Percentiles rank a stretch among this genome's conserved stretches.
These are phyloP conservation scores for Dicrurus megarhynchus DNA, from an alignment of 2,113 vertebrate species.

Conservation along the genomic window DNA sequence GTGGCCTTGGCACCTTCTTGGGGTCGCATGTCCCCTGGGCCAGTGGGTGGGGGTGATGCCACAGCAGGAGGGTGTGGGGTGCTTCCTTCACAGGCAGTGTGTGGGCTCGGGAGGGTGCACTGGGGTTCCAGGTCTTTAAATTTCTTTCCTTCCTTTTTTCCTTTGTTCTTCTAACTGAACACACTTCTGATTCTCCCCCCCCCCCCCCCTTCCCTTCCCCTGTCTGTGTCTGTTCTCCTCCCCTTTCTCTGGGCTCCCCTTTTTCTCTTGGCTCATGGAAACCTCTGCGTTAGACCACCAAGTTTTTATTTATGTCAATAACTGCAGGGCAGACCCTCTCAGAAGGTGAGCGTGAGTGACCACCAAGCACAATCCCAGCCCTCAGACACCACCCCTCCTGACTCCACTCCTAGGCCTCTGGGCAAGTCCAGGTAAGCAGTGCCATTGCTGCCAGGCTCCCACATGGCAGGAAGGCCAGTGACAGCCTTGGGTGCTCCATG, in stretches of 20 bases:
- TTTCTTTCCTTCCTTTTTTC: slow-evolving; percentile 51
- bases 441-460: background rate
- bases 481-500: background rate
- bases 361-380: slow-evolving; percentile 69
- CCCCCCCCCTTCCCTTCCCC: background rate
- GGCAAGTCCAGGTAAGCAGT: slow-evolving; percentile 61
- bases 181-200: slow-evolving; percentile 76
- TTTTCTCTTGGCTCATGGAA: slow-evolving; percentile 82
- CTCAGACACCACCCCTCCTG: slow-evolving; percentile 66
- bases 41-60: background rate
- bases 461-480: background rate
- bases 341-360: slow-evolving; percentile 84
- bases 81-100: rapidly evolving
- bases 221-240: slow-evolving; percentile 51
- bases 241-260: slow-evolving; percentile 62
- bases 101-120: rapidly evolving
- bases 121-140: background rate
- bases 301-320: slow-evolving; percentile 99
- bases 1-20: rapidly evolving
- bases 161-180: slow-evolving; percentile 72
- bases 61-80: background rate
- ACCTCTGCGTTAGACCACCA: slow-evolving; percentile 88
- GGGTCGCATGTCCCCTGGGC: rapidly evolving
- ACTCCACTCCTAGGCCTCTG: slow-evolving; percentile 32
- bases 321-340: slow-evolving; percentile 89